phyloP scores from a whole-genome alignment of 1,140 invertebrate genomes.

The Zaprionus gabonicus region DNA sequence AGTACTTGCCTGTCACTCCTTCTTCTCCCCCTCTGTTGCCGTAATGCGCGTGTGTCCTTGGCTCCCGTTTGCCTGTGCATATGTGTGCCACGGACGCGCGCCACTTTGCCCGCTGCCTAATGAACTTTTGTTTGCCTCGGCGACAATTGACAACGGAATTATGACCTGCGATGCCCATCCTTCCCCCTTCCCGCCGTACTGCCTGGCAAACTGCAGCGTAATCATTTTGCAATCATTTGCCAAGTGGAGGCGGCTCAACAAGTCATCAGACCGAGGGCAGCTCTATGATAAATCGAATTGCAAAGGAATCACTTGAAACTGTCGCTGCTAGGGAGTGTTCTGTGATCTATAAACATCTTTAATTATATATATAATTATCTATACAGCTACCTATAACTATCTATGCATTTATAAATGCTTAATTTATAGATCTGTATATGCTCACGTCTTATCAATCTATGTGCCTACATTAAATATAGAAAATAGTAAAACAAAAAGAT shows the following conservation, averaged over 20 bases:
- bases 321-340: accelerated
- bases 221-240: constrained; percentile 48
- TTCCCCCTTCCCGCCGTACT: background rate
- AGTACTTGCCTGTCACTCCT: background rate
- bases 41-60: constrained; percentile 40
- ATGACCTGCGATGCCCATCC: constrained; percentile 24
- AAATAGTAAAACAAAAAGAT: too few species aligned
- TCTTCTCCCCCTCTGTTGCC: background rate
- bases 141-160: constrained; percentile 57
- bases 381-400: too few species aligned
- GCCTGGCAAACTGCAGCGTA: constrained; percentile 4
- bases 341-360: too few species aligned
- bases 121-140: constrained; percentile 54
- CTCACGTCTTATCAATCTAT: too few species aligned
- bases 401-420: too few species aligned
- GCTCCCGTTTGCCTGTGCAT: constrained; percentile 37
- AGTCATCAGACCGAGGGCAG: constrained; percentile 18
- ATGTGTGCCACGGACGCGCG: constrained; percentile 60
- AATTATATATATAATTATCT: too few species aligned
- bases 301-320: background rate
- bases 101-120: constrained; percentile 51
- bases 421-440: too few species aligned
- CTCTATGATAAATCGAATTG: background rate
- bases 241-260: constrained; percentile 32
- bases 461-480: too few species aligned